Conservation (phyloP, 1,140 invertebrate species). For the Anastatus disparis region DNA sequence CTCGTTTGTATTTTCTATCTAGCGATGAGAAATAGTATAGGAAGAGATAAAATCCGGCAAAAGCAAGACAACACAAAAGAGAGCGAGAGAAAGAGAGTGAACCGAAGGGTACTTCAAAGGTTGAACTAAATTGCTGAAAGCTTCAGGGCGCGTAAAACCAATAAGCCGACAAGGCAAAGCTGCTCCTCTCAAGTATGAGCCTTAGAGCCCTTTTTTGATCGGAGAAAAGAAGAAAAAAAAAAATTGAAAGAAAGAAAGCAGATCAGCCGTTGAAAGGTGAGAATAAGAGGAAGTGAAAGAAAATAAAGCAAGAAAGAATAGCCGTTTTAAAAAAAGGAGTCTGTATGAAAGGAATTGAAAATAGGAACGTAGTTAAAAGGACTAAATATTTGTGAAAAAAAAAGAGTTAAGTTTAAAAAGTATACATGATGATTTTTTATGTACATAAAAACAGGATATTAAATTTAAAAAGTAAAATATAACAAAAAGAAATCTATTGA, state of each 20-base stretch:
- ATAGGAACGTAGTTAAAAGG: too few relatives aligned
- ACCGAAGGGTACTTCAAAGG: constrained; percentile 39
- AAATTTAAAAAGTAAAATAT: too few relatives aligned
- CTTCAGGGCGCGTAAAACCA: constrained; percentile 50
- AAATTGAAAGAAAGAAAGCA: not conserved
- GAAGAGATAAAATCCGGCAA: not conserved
- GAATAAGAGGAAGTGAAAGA: not conserved
- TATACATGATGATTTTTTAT: too few relatives aligned
- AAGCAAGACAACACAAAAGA: constrained; percentile 6
- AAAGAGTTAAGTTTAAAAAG: too few relatives aligned
- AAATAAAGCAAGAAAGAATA: too few relatives aligned
- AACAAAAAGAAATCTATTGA: too few relatives aligned
- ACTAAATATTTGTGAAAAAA: too few relatives aligned
- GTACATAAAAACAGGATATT: too few relatives aligned
- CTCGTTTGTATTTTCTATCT: constrained; percentile 28
- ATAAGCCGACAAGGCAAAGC: constrained; percentile 54
- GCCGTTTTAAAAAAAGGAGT: too few relatives aligned
- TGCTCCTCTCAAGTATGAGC: constrained; percentile 13
- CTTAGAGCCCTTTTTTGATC: constrained; percentile 28
- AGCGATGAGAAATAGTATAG: constrained; percentile 1
- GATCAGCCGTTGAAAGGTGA: not conserved
- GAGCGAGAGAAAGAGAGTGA: not conserved
- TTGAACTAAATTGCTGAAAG: constrained; percentile 50
- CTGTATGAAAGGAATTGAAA: too few relatives aligned
- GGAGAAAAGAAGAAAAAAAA: not conserved